Percentiles rank a stretch among this genome's conserved stretches.
Evolutionary conservation across 2,113 vertebrate species (phyloP).

Genomic region (Columbina picui): DNA sequence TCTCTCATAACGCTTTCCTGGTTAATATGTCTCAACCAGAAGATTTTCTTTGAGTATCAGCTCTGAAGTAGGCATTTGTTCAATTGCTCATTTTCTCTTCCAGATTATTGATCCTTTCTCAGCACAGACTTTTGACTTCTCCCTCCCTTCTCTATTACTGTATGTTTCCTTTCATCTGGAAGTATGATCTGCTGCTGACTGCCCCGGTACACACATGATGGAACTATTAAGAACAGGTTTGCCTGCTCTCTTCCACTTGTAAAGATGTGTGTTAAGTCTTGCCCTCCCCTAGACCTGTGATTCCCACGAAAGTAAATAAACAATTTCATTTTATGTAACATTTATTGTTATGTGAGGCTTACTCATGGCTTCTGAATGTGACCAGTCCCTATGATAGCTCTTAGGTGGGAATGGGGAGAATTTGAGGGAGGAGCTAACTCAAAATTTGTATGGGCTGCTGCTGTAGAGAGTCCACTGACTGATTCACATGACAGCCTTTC

Average conservation of each 20-base stretch:
- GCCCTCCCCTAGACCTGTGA: neutral
- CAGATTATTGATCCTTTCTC: neutral
- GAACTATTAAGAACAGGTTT: neutral
- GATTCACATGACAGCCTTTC: accelerated
- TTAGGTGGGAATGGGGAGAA: neutral
- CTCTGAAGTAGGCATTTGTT: neutral
- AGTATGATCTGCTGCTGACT: neutral
- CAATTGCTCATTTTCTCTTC: neutral
- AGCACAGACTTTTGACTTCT: neutral
- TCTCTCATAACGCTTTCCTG: neutral
- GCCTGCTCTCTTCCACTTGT: neutral
- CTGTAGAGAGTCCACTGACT: neutral
- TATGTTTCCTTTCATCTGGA: neutral
- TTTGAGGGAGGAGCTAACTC: neutral
- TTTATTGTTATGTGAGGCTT: neutral
- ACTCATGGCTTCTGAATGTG: neutral
- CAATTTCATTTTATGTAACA: neutral
- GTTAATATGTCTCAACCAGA: neutral
- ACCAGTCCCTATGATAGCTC: neutral
- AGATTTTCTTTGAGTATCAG: neutral
- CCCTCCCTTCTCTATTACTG: neutral
- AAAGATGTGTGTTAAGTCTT: neutral
- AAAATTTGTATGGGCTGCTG: neutral
- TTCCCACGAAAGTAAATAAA: neutral
- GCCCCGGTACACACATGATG: neutral